A percentile compares a stretch with the other conserved stretches of the same genome.
These are phyloP conservation scores for Trissoscelio sp. DNA, from an alignment of 2,888 invertebrate species.

Conservation along the genomic window DNA sequence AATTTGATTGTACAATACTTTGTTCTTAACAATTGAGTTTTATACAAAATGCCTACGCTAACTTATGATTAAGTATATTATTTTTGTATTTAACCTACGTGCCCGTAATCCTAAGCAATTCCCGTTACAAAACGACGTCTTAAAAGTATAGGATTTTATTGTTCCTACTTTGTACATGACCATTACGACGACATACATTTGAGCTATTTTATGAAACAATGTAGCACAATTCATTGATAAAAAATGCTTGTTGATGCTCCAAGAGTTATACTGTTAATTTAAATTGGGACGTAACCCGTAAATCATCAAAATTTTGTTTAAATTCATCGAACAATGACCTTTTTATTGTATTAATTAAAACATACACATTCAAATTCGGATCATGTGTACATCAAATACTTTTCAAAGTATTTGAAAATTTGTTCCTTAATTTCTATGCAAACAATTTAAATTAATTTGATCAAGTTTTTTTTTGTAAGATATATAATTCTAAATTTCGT, in stretches of 20 bases:
- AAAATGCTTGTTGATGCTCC: constrained; percentile 20
- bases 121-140: constrained; percentile 59
- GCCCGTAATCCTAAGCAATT: constrained; percentile 75
- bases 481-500: too few relatives aligned
- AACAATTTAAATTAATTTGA: too few relatives aligned
- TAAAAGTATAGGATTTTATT: constrained; percentile 58
- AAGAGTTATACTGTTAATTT: constrained; percentile 11
- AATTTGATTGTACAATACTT: constrained; percentile 20
- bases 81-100: constrained; percentile 75
- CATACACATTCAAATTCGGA: background rate
- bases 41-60: constrained; percentile 37
- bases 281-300: constrained; percentile 15
- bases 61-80: constrained; percentile 69
- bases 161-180: constrained; percentile 59
- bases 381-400: background rate
- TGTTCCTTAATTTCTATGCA: too few relatives aligned
- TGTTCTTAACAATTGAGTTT: constrained; percentile 5
- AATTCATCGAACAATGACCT: constrained; percentile 27
- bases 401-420: too few relatives aligned
- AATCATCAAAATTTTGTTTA: constrained; percentile 15
- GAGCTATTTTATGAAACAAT: constrained; percentile 53
- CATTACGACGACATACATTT: constrained; percentile 51
- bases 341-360: background rate
- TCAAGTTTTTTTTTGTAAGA: too few relatives aligned
- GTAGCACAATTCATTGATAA: constrained; percentile 43